Conservation (phyloP, 2,888 invertebrate species). For the Pterostichus niger region DNA sequence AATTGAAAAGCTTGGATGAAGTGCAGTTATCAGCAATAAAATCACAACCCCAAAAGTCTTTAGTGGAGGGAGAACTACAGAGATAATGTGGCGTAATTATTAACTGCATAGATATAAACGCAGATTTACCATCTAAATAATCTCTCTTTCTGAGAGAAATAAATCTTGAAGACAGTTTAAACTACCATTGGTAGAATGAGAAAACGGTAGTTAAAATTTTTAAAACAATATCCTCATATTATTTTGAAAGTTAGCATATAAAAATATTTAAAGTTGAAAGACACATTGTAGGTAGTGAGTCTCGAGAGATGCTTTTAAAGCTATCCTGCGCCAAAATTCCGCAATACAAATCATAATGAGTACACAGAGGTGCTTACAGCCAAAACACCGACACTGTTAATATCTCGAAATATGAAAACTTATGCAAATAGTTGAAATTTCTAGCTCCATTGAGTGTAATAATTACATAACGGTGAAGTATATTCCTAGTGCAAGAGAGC, state of each 20-base stretch:
- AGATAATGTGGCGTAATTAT: too few species aligned
- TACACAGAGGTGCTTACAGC: conserved; percentile 27
- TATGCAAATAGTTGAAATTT: conserved; percentile 61
- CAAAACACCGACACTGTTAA: conserved; percentile 43
- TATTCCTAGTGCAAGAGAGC: background rate
- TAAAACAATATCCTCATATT: conserved; percentile 46
- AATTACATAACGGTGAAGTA: conserved; percentile 53
- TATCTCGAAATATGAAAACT: conserved; percentile 58
- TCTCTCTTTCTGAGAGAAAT: background rate
- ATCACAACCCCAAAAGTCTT: too few species aligned
- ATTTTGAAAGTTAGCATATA: conserved; percentile 32
- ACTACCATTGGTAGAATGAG: background rate
- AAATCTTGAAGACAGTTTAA: background rate
- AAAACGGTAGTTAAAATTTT: conserved; percentile 13
- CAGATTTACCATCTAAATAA: too few species aligned
- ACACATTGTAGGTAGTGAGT: background rate
- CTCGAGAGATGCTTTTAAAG: conserved; percentile 8
- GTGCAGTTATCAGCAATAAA: too few species aligned
- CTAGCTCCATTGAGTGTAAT: conserved; percentile 58
- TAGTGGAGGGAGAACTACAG: too few species aligned
- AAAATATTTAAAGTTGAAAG: conserved; percentile 49
- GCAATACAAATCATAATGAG: conserved; percentile 57
- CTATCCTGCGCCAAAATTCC: conserved; percentile 47
- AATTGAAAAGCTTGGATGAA: too few species aligned
- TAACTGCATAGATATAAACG: too few species aligned